These are phyloP conservation scores for Tamias sibiricus DNA, from an alignment of 2,113 vertebrate genomes.

Conservation along the genomic window DNA sequence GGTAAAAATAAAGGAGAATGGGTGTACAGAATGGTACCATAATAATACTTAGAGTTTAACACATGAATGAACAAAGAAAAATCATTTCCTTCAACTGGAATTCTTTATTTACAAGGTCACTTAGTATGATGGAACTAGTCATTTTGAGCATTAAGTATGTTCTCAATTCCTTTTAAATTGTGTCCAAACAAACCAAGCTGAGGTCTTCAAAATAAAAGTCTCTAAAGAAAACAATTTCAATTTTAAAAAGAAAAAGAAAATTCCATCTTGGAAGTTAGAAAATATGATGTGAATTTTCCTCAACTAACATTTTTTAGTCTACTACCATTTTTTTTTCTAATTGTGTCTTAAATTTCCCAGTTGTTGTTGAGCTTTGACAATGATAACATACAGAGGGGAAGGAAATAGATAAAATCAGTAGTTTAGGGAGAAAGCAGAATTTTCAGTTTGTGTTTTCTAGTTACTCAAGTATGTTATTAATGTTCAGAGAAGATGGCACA, in stretches of 20 bases:
- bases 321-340: background rate
- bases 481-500: conserved; percentile 57
- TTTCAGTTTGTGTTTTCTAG: background rate
- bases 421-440: conserved; percentile 67
- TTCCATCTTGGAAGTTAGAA: conserved; percentile 40
- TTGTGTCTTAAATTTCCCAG: conserved; percentile 54
- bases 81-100: conserved; percentile 20
- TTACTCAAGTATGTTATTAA: background rate
- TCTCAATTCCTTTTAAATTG: background rate
- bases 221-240: conserved; percentile 71
- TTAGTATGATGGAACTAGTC: conserved; percentile 46
- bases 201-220: background rate
- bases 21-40: background rate
- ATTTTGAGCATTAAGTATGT: background rate
- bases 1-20: conserved; percentile 37
- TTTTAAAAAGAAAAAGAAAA: conserved; percentile 44
- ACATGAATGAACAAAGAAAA: conserved; percentile 33
- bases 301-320: conserved; percentile 1
- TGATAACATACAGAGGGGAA: conserved; percentile 36
- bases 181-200: conserved; percentile 44
- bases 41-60: conserved; percentile 60
- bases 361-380: conserved; percentile 59
- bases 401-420: conserved; percentile 43
- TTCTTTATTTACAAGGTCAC: conserved; percentile 61
- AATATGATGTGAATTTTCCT: conserved; percentile 52